Evolutionary conservation across 1,140 invertebrate genomes (phyloP), one percentile per base, ranked within the genome.

Genomic region (Trigoniulus corallinus): DNA sequence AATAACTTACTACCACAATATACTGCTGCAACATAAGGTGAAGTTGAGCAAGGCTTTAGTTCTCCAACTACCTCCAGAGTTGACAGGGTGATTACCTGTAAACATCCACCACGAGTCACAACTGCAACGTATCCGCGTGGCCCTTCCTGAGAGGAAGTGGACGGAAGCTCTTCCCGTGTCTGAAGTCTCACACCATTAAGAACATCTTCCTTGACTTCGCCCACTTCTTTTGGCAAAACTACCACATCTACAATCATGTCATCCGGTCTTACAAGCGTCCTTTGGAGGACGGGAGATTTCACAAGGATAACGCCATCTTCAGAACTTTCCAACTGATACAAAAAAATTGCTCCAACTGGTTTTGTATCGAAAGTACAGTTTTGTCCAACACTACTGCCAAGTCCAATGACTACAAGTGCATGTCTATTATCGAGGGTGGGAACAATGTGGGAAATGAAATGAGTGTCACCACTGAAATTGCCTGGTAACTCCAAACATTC

Each of bases 1-100:
- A 48, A 12, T 10, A 22, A 54, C 58, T 58, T 57, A 67, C 66
- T 66, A 56, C 63, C 61, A 51, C 65, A 68, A 53, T 63, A 69
- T 20, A 63, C 61, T 15, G 61, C 51, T 22, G 62, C 64, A n/a
- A 62, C 56, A 57, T 65, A 68, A 25, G 53, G 56, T 15, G 65
- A 61, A 23, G 56, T 57, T 34, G 54, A 53, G 1, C 61, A 59
- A 12, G 63, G 60, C 2, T 51, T 40, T 39, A 68, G 53, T 40
- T 58, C 54, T 27, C 59, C 62, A 34, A 67, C 48, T 21, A 59
- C 45, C 24, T 57, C 54, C 10, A 69, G 54, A 53, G 61, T 60
- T 50, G 57, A 54, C 10, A 67, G 52, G 43, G 58, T 62, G 12
- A 65, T 44, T 20, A 69, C 56, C 43, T 53, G 53, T 25, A 68